These are phyloP conservation scores for Microctenopoma steveboyesi DNA, from an alignment of 2,797 vertebrate species.

Conservation along the genomic window DNA sequence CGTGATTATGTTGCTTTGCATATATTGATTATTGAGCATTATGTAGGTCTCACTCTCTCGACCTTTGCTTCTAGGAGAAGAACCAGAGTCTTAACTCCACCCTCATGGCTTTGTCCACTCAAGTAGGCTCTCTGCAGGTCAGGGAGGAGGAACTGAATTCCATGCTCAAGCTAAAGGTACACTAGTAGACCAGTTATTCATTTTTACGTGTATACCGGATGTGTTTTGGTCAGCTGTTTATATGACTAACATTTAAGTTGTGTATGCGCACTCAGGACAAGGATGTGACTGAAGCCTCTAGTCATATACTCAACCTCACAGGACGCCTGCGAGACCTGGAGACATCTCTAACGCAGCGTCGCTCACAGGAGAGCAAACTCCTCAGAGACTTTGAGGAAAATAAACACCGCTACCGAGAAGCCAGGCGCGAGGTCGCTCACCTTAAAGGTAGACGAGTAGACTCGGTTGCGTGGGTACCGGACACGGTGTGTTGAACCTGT, in stretches of 20 bases:
- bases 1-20: too few relatives aligned
- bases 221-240: too few relatives aligned
- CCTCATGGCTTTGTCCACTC: constrained; percentile 84
- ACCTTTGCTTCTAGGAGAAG: constrained; percentile 82
- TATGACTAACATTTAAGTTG: not conserved
- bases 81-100: constrained; percentile 87
- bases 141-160: constrained; percentile 89
- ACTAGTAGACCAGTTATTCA: accelerated
- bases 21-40: too few relatives aligned
- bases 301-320: constrained; percentile 82
- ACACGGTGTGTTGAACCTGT: too few relatives aligned
- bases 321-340: constrained; percentile 81
- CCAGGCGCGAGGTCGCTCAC: constrained; percentile 74
- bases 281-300: constrained; percentile 85
- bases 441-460: constrained; percentile 83
- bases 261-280: constrained; percentile 81
- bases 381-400: constrained; percentile 83
- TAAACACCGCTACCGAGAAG: constrained; percentile 76
- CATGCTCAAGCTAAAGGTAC: constrained; percentile 90
- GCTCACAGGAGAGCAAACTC: constrained; percentile 71
- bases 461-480: not conserved
- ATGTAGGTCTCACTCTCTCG: not conserved
- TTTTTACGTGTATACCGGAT: not conserved
- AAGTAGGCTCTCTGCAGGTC: constrained; percentile 87
- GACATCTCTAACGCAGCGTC: constrained; percentile 72